These are phyloP conservation scores for Cephalophus harveyi DNA, from an alignment of 2,113 vertebrate genomes.

Conservation along the genomic window DNA sequence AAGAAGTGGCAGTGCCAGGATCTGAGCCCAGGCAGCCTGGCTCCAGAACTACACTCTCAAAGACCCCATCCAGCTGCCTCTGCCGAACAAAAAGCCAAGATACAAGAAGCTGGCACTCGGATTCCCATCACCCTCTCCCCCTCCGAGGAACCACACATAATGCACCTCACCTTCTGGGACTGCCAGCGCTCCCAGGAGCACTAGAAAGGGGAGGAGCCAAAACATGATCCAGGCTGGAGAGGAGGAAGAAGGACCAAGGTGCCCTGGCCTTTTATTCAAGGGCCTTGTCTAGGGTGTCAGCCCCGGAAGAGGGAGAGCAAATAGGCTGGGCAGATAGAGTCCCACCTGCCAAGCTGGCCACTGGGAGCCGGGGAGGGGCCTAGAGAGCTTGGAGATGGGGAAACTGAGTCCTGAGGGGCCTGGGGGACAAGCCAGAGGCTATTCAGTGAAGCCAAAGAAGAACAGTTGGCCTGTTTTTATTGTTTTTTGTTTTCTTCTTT, in stretches of 20 bases:
- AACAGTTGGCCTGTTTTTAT: accelerated
- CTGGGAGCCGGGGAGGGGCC: not conserved
- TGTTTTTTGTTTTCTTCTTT: not conserved
- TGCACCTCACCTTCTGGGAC: not conserved
- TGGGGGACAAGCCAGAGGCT: not conserved
- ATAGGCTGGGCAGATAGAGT: not conserved
- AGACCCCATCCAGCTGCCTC: not conserved
- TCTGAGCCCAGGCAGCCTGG: not conserved
- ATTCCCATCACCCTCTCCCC: not conserved
- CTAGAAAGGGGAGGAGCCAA: not conserved
- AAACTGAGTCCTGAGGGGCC: not conserved
- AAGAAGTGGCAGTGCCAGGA: not conserved
- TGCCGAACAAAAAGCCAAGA: not conserved
- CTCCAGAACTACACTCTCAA: not conserved
- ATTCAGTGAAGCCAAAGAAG: not conserved
- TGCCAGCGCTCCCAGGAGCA: not conserved
- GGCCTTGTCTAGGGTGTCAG: not conserved
- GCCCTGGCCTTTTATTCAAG: constrained; percentile 37
- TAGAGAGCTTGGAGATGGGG: not conserved
- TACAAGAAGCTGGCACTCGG: too few relatives aligned
- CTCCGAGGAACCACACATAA: not conserved
- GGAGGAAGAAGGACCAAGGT: not conserved
- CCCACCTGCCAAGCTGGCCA: not conserved
- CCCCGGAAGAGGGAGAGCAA: not conserved
- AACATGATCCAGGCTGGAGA: not conserved